Evolutionary conservation across 2,113 vertebrate species (phyloP).

Genomic region (Megalops atlanticus): DNA sequence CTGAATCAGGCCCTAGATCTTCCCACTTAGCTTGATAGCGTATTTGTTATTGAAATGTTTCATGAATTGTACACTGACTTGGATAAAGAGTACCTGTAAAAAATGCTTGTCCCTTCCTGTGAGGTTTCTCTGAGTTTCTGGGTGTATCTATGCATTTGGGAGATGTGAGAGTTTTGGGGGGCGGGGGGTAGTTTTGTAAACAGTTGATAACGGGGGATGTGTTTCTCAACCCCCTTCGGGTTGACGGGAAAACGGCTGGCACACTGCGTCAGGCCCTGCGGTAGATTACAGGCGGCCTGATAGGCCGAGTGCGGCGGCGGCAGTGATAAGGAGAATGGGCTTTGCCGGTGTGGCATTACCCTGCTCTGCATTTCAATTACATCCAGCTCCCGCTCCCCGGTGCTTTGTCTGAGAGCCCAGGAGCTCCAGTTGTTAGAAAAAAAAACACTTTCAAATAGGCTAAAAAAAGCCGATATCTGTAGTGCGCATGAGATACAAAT

Average conservation of each 20-base stretch:
- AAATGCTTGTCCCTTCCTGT: too few species aligned
- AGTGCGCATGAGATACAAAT: too few species aligned
- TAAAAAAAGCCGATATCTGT: neutral
- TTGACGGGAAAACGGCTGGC: constrained; percentile 49
- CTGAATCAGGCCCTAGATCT: too few species aligned
- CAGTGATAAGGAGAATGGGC: constrained; percentile 63
- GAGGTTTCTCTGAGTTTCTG: constrained; percentile 30
- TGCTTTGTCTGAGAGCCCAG: too few species aligned
- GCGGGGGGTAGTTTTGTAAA: constrained; percentile 44
- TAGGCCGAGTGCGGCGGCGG: constrained; percentile 49
- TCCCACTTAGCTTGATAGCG: too few species aligned
- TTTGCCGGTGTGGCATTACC: constrained; percentile 44
- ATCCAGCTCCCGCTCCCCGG: constrained; percentile 39
- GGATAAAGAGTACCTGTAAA: too few species aligned
- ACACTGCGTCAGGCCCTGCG: constrained; percentile 38
- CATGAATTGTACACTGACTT: too few species aligned
- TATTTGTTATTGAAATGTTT: too few species aligned
- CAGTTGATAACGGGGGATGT: constrained; percentile 41
- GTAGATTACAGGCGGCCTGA: constrained; percentile 63
- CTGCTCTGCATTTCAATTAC: constrained; percentile 60
- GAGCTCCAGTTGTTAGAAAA: neutral
- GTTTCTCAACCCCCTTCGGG: constrained; percentile 41
- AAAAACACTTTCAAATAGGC: neutral
- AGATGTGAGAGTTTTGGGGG: constrained; percentile 34
- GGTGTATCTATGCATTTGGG: constrained; percentile 39